Conservation (phyloP, 2,888 invertebrate species). For the Allacma fusca region DNA sequence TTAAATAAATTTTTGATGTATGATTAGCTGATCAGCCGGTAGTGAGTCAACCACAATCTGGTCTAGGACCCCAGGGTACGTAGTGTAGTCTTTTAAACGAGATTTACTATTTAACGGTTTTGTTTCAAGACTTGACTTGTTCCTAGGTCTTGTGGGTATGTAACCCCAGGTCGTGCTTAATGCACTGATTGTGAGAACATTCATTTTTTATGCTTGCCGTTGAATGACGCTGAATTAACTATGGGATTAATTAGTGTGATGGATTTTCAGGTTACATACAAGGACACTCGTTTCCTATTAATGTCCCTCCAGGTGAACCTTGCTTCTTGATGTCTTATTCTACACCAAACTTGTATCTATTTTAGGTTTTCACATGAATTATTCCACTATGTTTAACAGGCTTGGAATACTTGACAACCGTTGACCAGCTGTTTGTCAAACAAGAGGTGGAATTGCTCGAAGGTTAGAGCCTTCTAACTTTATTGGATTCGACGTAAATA, state of each 20-base stretch:
- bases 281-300: constrained; percentile 15
- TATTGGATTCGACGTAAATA: background rate
- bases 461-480: constrained; percentile 65
- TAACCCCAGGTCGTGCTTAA: too few species aligned
- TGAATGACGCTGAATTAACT: too few species aligned
- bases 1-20: background rate
- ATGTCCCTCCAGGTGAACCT: constrained; percentile 33
- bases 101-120: too few species aligned
- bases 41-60: background rate
- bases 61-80: background rate
- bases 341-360: background rate
- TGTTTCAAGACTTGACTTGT: background rate
- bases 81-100: background rate
- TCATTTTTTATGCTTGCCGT: too few species aligned
- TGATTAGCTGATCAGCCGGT: background rate
- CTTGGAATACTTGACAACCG: constrained; percentile 87
- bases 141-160: too few species aligned
- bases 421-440: constrained; percentile 82
- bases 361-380: background rate
- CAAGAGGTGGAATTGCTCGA: constrained; percentile 82
- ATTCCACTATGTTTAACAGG: constrained; percentile 67
- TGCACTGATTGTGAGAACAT: too few species aligned
- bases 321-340: background rate
- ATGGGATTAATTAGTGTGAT: too few species aligned
- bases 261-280: constrained; percentile 6